These are phyloP conservation scores for Archegozetes longisetosus DNA, from an alignment of 1,140 invertebrate genomes.

Conservation along the genomic window DNA sequence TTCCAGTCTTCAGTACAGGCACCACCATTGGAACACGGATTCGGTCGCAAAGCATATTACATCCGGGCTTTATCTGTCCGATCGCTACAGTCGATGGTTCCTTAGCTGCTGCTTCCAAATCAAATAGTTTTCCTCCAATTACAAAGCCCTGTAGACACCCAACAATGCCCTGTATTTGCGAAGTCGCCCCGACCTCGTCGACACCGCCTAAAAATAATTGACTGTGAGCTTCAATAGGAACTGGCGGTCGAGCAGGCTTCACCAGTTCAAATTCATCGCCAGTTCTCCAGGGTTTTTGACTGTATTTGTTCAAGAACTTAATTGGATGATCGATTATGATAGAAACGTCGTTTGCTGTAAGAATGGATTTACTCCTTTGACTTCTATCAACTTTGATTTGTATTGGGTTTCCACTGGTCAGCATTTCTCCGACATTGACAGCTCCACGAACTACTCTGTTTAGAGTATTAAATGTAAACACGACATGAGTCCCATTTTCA, in stretches of 20 bases:
- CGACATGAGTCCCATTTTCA: constrained; percentile 48
- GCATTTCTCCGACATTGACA: constrained; percentile 36
- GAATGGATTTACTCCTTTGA: constrained; percentile 45
- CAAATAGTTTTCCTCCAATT: constrained; percentile 58
- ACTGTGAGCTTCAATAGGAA: constrained; percentile 65
- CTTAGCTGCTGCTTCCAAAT: constrained; percentile 35
- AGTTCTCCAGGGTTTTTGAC: constrained; percentile 21
- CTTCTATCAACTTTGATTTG: constrained; percentile 63
- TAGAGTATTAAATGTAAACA: constrained; percentile 65
- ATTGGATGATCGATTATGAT: constrained; percentile 49
- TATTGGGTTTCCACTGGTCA: constrained; percentile 60
- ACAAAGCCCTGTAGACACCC: constrained; percentile 76
- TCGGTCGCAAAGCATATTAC: constrained; percentile 71
- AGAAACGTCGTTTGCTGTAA: constrained; percentile 67
- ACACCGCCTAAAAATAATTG: constrained; percentile 76
- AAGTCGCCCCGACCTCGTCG: constrained; percentile 33
- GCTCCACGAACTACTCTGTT: constrained; percentile 61
- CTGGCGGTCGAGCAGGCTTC: constrained; percentile 59
- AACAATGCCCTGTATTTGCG: constrained; percentile 52
- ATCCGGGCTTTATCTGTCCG: constrained; percentile 51
- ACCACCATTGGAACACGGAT: constrained; percentile 70
- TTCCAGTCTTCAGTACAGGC: constrained; percentile 71
- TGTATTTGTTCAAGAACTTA: constrained; percentile 39
- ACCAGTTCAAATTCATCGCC: constrained; percentile 48
- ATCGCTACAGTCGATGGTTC: neutral